A percentile compares a stretch with the other conserved stretches of the same genome.
Conservation (phyloP, 2,888 invertebrate species). For the Pasiphila rectangulata region DNA sequence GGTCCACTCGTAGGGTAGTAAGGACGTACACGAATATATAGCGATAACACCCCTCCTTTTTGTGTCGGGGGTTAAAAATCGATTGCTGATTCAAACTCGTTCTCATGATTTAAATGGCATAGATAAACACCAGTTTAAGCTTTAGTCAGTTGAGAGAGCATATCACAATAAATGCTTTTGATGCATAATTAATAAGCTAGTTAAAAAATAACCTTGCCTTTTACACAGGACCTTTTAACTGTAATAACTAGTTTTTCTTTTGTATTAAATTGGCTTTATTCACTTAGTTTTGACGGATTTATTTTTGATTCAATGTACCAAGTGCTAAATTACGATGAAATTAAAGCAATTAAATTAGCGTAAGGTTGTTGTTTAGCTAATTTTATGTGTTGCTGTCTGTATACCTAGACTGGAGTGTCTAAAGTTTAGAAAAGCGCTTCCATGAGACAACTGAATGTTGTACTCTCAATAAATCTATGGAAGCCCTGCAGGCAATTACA, state of each 20-base stretch:
- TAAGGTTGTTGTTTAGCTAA: conserved; percentile 38
- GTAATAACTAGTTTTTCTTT: conserved; percentile 41
- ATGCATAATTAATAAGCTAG: conserved; percentile 13
- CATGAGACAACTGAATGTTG: no score
- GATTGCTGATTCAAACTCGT: no score
- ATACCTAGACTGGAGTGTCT: conserved; percentile 15
- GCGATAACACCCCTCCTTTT: no score
- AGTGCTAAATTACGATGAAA: conserved; percentile 52
- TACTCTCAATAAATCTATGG: no score
- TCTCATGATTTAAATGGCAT: no score
- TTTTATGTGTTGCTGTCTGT: conserved; percentile 40
- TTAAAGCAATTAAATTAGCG: conserved; percentile 59
- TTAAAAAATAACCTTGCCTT: conserved; percentile 18
- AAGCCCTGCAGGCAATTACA: no score
- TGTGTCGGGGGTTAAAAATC: no score
- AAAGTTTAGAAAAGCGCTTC: not conserved
- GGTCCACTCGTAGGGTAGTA: no score
- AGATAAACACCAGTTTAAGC: not conserved
- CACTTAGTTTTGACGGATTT: conserved; percentile 42
- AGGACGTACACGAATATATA: no score
- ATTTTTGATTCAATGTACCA: conserved; percentile 30
- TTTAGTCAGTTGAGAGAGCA: not conserved
- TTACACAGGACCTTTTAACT: conserved; percentile 39
- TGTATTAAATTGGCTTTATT: conserved; percentile 45
- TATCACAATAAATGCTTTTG: not conserved